phyloP scores from a whole-genome alignment of 2,113 vertebrate genomes.

The Bambusicola thoracicus region DNA sequence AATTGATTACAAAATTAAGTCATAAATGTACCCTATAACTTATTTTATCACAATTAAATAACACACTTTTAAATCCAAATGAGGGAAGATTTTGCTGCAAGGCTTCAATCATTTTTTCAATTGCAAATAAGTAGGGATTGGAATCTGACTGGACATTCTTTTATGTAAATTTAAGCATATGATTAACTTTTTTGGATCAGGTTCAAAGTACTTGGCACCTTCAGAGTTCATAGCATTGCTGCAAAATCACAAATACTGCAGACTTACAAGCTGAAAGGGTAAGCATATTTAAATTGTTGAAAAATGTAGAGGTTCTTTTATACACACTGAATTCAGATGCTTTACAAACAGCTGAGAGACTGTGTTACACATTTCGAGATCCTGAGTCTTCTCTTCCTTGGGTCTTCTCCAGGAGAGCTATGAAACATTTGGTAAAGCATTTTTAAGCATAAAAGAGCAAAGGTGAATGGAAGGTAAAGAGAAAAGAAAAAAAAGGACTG shows the following conservation, averaged over 20 bases:
- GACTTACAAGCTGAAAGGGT: background rate
- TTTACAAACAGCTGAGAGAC: background rate
- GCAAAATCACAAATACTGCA: background rate
- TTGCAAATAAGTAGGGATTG: background rate
- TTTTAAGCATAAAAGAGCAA: background rate
- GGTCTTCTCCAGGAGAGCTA: background rate
- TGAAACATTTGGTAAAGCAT: background rate
- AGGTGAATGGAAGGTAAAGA: background rate
- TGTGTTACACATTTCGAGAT: background rate
- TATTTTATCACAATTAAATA: background rate
- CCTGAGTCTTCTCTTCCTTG: background rate
- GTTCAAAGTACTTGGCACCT: background rate
- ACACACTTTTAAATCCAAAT: background rate
- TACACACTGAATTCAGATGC: background rate
- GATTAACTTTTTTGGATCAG: background rate
- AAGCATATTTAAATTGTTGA: background rate
- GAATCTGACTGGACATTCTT: background rate
- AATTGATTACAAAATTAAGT: background rate
- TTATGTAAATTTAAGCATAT: background rate
- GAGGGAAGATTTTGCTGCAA: background rate
- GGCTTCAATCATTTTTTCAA: background rate
- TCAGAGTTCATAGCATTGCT: background rate
- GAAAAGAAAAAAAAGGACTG: background rate
- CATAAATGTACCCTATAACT: background rate
- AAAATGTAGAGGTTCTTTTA: background rate